Evolutionary conservation across 2,113 vertebrate genomes (phyloP).

Genomic region (Poeciliopsis occidentalis): DNA sequence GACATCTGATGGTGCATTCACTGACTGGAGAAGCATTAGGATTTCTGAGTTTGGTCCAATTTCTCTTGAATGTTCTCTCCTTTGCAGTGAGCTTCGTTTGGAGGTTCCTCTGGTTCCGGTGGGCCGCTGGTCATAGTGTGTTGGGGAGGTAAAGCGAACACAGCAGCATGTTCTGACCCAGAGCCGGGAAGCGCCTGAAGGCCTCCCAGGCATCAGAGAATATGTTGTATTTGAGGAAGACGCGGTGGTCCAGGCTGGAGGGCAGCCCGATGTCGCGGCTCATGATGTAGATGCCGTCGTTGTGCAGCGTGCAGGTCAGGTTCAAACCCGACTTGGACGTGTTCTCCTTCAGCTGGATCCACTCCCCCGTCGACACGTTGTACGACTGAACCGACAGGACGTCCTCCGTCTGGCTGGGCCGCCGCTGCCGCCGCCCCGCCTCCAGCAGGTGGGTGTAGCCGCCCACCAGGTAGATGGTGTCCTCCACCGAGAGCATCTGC

Average conservation of each 20-base stretch:
- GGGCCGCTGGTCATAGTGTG: conserved; percentile 49
- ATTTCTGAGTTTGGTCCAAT: neutral
- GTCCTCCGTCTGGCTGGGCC: conserved; percentile 87
- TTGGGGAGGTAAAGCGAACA: conserved; percentile 92
- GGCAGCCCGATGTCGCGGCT: conserved; percentile 88
- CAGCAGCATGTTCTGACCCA: conserved; percentile 92
- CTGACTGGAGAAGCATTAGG: neutral
- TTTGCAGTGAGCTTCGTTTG: conserved; percentile 34
- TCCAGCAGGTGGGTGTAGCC: conserved; percentile 90
- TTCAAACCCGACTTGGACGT: conserved; percentile 93
- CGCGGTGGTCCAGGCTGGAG: conserved; percentile 88
- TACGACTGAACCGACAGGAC: conserved; percentile 91
- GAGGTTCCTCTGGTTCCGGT: conserved; percentile 34
- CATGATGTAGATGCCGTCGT: conserved; percentile 95
- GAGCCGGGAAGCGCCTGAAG: conserved; percentile 86
- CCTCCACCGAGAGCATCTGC: conserved; percentile 97
- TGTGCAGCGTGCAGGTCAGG: conserved; percentile 92
- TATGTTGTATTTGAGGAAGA: conserved; percentile 95
- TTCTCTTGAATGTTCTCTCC: conserved; percentile 34
- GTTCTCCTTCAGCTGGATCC: conserved; percentile 91
- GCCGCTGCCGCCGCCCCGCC: conserved; percentile 74
- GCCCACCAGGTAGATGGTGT: conserved; percentile 94
- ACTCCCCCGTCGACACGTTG: conserved; percentile 85
- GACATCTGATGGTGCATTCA: neutral
- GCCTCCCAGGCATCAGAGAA: conserved; percentile 90